Percentiles rank a stretch among this genome's conserved stretches.
phyloP scores from a whole-genome alignment of 1,140 invertebrate genomes.

The Leucophenga varia region DNA sequence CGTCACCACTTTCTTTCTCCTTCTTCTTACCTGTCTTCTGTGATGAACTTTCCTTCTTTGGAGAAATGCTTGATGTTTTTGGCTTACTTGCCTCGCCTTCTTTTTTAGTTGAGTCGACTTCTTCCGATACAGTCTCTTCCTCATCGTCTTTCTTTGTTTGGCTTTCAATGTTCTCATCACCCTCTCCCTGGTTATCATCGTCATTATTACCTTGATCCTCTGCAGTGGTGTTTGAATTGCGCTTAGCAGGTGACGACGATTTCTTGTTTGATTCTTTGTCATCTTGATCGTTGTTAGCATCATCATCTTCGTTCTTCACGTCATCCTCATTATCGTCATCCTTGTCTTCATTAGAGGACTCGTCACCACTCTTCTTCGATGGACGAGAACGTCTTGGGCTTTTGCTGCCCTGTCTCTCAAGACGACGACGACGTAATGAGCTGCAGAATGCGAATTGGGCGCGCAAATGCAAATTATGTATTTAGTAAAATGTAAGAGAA shows the following conservation, averaged over 20 bases:
- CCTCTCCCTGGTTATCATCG: constrained; percentile 36
- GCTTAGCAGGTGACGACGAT: constrained; percentile 25
- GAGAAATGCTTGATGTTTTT: constrained; percentile 21
- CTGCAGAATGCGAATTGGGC: constrained; percentile 37
- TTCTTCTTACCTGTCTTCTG: constrained; percentile 49
- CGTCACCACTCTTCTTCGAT: neutral
- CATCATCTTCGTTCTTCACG: constrained; percentile 29
- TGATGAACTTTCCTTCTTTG: constrained; percentile 21
- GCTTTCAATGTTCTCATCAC: constrained; percentile 22
- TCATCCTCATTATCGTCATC: constrained; percentile 27
- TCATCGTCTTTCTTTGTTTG: constrained; percentile 26
- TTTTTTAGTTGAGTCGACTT: constrained; percentile 33
- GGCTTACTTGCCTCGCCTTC: constrained; percentile 21
- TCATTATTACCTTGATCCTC: constrained; percentile 56
- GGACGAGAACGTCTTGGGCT: constrained; percentile 16
- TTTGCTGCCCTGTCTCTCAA: constrained; percentile 43
- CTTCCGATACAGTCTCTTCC: constrained; percentile 10
- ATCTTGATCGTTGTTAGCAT: constrained; percentile 31
- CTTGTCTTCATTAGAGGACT: constrained; percentile 36
- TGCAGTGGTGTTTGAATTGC: constrained; percentile 35
- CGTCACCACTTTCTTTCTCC: constrained; percentile 32
- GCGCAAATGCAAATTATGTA: constrained; percentile 32
- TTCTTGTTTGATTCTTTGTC: constrained; percentile 33
- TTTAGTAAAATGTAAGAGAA: constrained; percentile 2
- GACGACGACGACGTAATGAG: constrained; percentile 50